Evolutionary conservation across 2,888 invertebrate genomes (phyloP), one percentile per base, ranked within the genome.

Genomic region (Epinotia demarniana): DNA sequence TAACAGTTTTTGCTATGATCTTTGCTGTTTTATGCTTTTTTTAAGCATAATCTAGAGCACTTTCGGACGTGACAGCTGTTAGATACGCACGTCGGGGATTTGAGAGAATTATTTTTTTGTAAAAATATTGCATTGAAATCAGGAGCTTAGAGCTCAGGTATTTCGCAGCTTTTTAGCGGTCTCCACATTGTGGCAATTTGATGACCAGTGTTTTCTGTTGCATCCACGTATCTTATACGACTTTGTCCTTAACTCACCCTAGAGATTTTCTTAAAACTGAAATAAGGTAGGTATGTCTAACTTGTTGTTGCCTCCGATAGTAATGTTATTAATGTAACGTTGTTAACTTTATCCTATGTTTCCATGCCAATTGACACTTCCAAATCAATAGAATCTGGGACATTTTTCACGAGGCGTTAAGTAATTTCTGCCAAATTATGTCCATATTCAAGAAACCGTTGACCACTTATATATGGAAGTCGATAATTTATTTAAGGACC

Each of bases 1-100:
- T 88, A 90, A 87, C 84, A 85, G 86, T 91, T 92, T 91, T 91
- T 90, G 82, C 86, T 73, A 83, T 84, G 83, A 85, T 85, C 82
- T 82, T 81, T 82, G 83, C 81, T 84, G 83, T 84, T 82, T 83
- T 83, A 83, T 85, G 84, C 82, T 82, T 81, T 75, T 74, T 81
- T 77, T 39, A 39, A 39, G 39, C 39, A 78, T 81, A 62, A 71
- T 71, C 72, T 72, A 80, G 80, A 84, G 84, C 84, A 84, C 84
- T 88, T 87, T 87, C 85, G 81, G 83, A 84, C 78, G 58, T 58
- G 68, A 11, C 19, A 77, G 77, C 78, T 81, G 83, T 86, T 85
- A 23, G 23, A 23, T 23, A 83, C 86, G 87, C 86, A 84, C 82
- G 82, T 79, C 81, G 83, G 80, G 79, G 79, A 78, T 75, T 80